These are phyloP conservation scores for Bombyx huttoni DNA, from an alignment of 2,888 invertebrate species.

Conservation along the genomic window DNA sequence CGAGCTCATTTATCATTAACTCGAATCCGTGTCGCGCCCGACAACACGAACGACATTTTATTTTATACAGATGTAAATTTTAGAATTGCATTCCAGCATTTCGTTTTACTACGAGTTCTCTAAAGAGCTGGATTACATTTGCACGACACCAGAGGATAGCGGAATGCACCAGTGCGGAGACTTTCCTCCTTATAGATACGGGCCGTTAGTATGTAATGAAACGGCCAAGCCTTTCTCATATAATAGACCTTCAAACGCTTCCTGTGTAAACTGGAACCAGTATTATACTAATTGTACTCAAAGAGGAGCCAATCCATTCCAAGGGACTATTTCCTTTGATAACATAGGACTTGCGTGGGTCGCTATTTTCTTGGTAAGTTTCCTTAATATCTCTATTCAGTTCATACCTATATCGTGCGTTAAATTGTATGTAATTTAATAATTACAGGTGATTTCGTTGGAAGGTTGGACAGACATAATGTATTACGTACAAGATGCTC, in stretches of 20 bases:
- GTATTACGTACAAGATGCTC: slow-evolving; percentile 99
- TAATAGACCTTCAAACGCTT: slow-evolving; percentile 78
- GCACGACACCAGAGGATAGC: slow-evolving; percentile 91
- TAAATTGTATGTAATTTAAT: slow-evolving; percentile 8
- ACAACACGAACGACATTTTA: neutral
- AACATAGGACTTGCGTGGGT: slow-evolving; percentile 99
- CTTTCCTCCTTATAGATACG: slow-evolving; percentile 85
- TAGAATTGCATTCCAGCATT: slow-evolving; percentile 53
- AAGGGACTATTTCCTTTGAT: slow-evolving; percentile 99
- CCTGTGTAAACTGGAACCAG: slow-evolving; percentile 98
- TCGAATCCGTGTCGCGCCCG: slow-evolving; percentile 3
- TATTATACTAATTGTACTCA: slow-evolving; percentile 97
- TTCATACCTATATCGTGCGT: neutral
- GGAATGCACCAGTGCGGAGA: slow-evolving; percentile 94
- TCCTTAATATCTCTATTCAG: neutral
- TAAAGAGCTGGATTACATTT: slow-evolving; percentile 96
- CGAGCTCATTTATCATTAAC: slow-evolving; percentile 12
- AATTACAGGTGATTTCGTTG: slow-evolving; percentile 92
- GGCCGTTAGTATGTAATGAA: slow-evolving; percentile 82
- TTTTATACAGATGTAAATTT: neutral
- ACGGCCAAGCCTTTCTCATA: slow-evolving; percentile 74
- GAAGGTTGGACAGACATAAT: slow-evolving; percentile 99
- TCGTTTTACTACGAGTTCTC: slow-evolving; percentile 90
- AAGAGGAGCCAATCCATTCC: slow-evolving; percentile 96
- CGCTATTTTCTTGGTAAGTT: slow-evolving; percentile 97